Percentiles rank a stretch among this genome's conserved stretches.
Conservation (phyloP, 2,888 invertebrate genomes). For the Leptopterna dolabrata region DNA sequence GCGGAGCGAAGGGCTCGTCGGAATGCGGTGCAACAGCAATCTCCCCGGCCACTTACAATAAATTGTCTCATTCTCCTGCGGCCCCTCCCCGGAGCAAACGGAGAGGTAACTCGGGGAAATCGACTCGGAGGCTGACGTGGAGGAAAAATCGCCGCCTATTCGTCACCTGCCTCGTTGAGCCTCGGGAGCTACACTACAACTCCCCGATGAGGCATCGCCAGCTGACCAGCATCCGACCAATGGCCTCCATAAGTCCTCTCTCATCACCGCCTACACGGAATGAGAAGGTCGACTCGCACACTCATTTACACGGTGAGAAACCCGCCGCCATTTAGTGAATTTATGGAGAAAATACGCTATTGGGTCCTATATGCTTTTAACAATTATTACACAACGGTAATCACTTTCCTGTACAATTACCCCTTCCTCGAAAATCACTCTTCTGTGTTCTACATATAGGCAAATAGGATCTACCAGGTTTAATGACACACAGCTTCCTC, state of each 20-base stretch:
- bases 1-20: not conserved
- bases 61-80: constrained; percentile 39
- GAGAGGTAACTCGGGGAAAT: constrained; percentile 36
- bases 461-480: too few relatives aligned
- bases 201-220: not conserved
- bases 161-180: constrained; percentile 28
- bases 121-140: not conserved
- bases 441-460: too few relatives aligned
- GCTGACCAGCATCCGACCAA: not conserved
- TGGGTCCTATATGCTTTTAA: too few relatives aligned
- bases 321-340: too few relatives aligned
- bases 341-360: too few relatives aligned
- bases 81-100: not conserved
- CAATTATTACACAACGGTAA: too few relatives aligned
- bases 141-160: constrained; percentile 29
- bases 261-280: not conserved
- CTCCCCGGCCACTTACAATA: constrained; percentile 26
- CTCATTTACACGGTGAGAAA: too few relatives aligned
- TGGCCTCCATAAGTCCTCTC: not conserved
- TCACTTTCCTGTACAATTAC: too few relatives aligned
- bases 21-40: constrained; percentile 37
- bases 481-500: too few relatives aligned
- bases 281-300: not conserved
- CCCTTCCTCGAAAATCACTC: too few relatives aligned
- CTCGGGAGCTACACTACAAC: not conserved